Conservation (phyloP, 2,888 invertebrate species). For the Spodoptera exigua region DNA sequence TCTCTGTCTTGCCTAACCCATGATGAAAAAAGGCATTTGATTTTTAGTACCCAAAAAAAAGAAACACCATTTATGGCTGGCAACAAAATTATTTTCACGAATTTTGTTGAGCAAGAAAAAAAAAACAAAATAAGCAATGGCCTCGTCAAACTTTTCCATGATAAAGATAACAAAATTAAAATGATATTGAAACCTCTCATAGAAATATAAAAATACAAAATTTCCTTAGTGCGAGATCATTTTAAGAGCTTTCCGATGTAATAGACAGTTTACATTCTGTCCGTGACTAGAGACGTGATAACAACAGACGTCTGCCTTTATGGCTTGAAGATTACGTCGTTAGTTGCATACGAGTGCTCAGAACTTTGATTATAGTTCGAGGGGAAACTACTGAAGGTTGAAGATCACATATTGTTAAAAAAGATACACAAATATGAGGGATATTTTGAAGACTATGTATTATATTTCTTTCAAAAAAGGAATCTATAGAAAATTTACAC, state of each 20-base stretch:
- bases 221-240: slow-evolving; percentile 1
- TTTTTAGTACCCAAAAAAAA: too few relatives aligned
- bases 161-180: background rate
- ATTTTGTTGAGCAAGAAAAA: too few relatives aligned
- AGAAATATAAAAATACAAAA: background rate
- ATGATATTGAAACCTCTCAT: background rate
- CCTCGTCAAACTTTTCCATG: too few relatives aligned
- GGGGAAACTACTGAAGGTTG: background rate
- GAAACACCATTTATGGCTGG: too few relatives aligned
- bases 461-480: slow-evolving; percentile 10
- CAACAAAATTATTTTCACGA: too few relatives aligned
- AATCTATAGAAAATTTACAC: too few relatives aligned
- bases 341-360: background rate
- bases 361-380: background rate
- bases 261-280: slow-evolving; percentile 58
- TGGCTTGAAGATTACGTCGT: slow-evolving; percentile 35
- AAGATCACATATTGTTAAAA: too few relatives aligned
- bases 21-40: too few relatives aligned
- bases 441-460: too few relatives aligned
- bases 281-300: slow-evolving; percentile 54
- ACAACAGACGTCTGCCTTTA: slow-evolving; percentile 30
- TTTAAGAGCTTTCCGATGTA: slow-evolving; percentile 9
- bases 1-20: too few relatives aligned
- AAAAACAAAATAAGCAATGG: too few relatives aligned
- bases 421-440: too few relatives aligned